Evolutionary conservation across 2,888 invertebrate genomes (phyloP), one percentile per base, ranked within the genome.

Genomic region (Eupeodes latifasciatus): DNA sequence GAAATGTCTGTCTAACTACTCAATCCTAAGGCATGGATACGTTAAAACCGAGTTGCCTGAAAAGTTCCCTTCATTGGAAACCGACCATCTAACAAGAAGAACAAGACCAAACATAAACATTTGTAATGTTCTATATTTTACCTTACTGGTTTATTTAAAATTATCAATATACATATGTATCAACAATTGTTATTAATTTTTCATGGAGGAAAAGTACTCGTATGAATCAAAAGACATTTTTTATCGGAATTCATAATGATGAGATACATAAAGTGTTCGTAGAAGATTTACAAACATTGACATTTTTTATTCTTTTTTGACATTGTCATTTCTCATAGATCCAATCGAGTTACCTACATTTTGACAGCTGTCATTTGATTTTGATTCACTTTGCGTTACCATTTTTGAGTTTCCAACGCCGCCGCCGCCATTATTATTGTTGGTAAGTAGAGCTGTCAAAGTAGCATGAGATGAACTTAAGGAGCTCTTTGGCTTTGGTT

Each of bases 391-490:
- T 6, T 10, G 0, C 12, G 7, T 57, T 0, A 36, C 12, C 7
- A 61, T 71, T 75, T 89, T 86, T 4, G 71, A 19, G 19, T 59
- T 49, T 19, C 76, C 81, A 66, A 11, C 69, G 1, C 71, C 34
- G 1, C 79, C 71, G 72, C 55, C 69, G 2, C 71, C 34, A 1
- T 76, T 71, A 75, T 57, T 83, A 9, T 91, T 91, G 85, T 92
- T 93, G 40, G 92, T 93, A 5, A 94, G 91, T 16, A 94, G 90
- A 6, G 93, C 93, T 1, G 94, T 93, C 4, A 94, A 90, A 9
- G 93, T 94, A 16, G 94, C 93, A 90, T 94, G 93, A 10, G 94
- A 93, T 9, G 93, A 93, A 83, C 93, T 94, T 51, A 94, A 90
- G 4, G 92, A 91, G 87, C 93, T 93, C 49, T 89, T 89, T n/a